Evolutionary conservation across 1,140 invertebrate species (phyloP), one percentile per base, ranked within the genome.

Genomic region (Ruditapes philippinarum): DNA sequence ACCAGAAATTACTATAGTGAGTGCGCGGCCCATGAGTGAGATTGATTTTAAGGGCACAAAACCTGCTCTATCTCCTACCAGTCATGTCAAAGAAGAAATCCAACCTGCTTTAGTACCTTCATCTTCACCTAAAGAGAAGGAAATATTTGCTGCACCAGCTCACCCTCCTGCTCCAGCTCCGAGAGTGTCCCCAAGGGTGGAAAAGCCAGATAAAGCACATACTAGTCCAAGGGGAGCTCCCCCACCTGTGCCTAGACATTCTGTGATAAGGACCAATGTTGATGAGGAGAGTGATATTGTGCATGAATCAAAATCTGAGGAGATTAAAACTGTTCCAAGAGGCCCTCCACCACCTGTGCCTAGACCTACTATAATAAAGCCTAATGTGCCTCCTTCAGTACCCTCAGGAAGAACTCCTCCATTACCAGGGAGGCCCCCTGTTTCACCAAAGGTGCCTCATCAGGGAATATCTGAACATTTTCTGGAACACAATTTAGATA

Each of bases 11-110:
- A 95, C 94, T 14, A 91, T 95, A 49, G 91, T 95, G 0, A 92
- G 91, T 90, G 95, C 95, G 0, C 85, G 93, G 25, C 95, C 95
- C 19, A 95, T 95, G 94, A 95, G 91, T 88, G 93, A 95, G 87
- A 92, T 93, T 28, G 94, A 94, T 7, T 95, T 95, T 82, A 84
- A 94, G 88, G 92, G 92, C 33, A 62, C 60, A 25, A 91, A 57
- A 11, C 38, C 76, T 28, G 3, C 82, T 25, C 49, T 3, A 3
- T 12, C 74, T 45, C n/a, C 28, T 1, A 45, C 33, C 7, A 11
- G 65, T n/a, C 62, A 38, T 54, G 68, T 40, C 9, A 36, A 40
- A 28, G 38, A 42, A 42, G 88, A 82, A 57, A 76, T 2, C 1
- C 33, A 76, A 31, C 0, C 31, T 28, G 25, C 25, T 40, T 65